Conservation (phyloP, 2,113 vertebrate genomes). For the Dipodomys ordii region DNA sequence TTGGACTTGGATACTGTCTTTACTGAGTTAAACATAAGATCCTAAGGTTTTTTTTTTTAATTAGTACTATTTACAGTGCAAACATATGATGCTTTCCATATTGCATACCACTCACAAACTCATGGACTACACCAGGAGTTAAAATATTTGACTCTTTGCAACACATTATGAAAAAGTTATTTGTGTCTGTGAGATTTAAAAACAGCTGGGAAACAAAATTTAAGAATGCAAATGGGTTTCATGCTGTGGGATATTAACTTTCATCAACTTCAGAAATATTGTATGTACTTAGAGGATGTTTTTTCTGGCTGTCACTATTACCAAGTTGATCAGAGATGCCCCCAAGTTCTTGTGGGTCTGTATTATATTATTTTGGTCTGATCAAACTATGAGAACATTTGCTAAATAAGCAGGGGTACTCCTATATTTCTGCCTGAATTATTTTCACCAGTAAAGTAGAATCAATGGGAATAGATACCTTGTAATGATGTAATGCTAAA, state of each 20-base stretch:
- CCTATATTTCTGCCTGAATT: not conserved
- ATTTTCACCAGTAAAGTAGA: not conserved
- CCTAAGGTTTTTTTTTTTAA: too few relatives aligned
- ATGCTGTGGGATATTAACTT: not conserved
- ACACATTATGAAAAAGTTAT: constrained; percentile 8
- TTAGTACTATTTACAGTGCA: not conserved
- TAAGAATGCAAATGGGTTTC: not conserved
- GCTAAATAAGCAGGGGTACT: not conserved
- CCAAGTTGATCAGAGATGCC: not conserved
- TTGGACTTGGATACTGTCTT: not conserved
- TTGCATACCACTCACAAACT: not conserved
- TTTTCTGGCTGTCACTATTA: not conserved
- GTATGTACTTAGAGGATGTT: not conserved
- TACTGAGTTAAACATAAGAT: not conserved
- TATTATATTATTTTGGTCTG: constrained; percentile 2
- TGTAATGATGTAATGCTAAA: not conserved
- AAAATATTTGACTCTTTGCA: not conserved
- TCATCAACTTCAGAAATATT: too few relatives aligned
- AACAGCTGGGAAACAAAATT: not conserved
- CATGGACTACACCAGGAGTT: not conserved
- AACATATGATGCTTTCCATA: not conserved
- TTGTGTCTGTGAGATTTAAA: constrained; percentile 18
- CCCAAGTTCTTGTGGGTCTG: not conserved
- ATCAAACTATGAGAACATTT: not conserved
- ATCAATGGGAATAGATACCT: not conserved